Base-by-base conservation (phyloP, 2,888 invertebrate genomes). In the Tetheella fluctuosa region DNA sequence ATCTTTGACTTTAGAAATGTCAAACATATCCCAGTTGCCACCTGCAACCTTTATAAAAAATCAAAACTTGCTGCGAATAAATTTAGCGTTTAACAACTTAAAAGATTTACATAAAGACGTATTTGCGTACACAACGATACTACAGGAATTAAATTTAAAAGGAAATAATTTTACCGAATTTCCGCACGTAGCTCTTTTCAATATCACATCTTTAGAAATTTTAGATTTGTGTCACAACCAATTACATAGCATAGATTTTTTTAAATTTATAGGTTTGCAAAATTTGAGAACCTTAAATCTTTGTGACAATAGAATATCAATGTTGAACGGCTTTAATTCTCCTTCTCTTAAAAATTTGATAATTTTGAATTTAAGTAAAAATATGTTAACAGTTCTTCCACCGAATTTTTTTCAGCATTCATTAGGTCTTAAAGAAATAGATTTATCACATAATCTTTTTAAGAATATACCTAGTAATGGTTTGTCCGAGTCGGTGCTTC, bases 391-490 rank as follows among this genome's bases (percentile, higher is more conserved):
- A 34, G 95, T 96, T 62, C 91, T 97, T 67, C 97, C 97, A 34
- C 95, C 96, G 23, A 97, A 97, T 85, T 97, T 97, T 87, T 95
- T 97, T 69, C 95, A 96, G 69, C 95, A 96, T 80, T 96, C 97
- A 10, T 91, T 94, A 63, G 94, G 95, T 54, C 84, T 97, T 55
- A 95, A 96, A 64, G 95, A 96, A 69, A 94, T 97, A 60, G 97
- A 97, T 80, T 85, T 97, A 64, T 96, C 97, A 0, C 94, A 94
- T 64, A 98, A 98, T 90, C 94, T 95, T 59, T 96, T 98, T 72
- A 94, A 95, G 68, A 95, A 97, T 83, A 96, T 98, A 71, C 97
- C 97, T 0, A 95, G 95, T 59, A 94, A 95, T 13, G 96, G 96
- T 0, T 88, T 97, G 30, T 96, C 97, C 0, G 96, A 96, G 70